Evolutionary conservation across 64 coral and sea anemone genomes (phyloP).

Genomic region (Anthopleura sola): DNA sequence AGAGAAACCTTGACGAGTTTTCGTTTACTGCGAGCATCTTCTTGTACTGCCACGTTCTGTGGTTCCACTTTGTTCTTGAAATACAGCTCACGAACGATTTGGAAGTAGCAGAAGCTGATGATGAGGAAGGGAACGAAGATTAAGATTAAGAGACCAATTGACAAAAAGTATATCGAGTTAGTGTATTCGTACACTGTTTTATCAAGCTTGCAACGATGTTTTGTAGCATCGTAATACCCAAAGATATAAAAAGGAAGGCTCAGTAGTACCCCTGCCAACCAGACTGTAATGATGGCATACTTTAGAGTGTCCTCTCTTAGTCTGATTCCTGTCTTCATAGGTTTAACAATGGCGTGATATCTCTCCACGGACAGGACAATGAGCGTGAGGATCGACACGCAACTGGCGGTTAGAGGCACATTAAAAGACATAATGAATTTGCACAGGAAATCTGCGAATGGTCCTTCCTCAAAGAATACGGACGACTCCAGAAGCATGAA

Average conservation of each 20-base stretch:
- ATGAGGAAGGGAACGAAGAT: constrained; percentile 10
- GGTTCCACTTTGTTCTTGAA: constrained; percentile 5
- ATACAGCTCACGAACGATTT: constrained; percentile 19
- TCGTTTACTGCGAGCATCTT: not conserved
- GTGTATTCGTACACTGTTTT: no score
- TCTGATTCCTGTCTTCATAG: not conserved
- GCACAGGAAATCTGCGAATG: not conserved
- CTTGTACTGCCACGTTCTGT: not conserved
- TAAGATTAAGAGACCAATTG: no score
- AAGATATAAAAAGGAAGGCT: not conserved
- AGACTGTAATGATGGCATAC: not conserved
- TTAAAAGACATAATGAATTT: not conserved
- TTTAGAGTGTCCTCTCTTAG: not conserved
- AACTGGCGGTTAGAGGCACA: not conserved
- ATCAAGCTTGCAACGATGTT: not conserved
- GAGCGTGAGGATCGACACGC: constrained; percentile 13
- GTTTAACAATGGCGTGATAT: constrained; percentile 17
- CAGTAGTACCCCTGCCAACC: not conserved
- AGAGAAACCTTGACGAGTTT: not conserved
- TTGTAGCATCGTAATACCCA: not conserved
- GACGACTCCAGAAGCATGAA: no score
- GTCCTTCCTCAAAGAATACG: no score
- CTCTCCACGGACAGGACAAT: constrained; percentile 9
- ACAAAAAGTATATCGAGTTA: no score
- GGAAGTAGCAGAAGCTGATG: constrained; percentile 16